Base-by-base conservation (phyloP, 2,113 vertebrate species). In the Pelusios castaneus region DNA sequence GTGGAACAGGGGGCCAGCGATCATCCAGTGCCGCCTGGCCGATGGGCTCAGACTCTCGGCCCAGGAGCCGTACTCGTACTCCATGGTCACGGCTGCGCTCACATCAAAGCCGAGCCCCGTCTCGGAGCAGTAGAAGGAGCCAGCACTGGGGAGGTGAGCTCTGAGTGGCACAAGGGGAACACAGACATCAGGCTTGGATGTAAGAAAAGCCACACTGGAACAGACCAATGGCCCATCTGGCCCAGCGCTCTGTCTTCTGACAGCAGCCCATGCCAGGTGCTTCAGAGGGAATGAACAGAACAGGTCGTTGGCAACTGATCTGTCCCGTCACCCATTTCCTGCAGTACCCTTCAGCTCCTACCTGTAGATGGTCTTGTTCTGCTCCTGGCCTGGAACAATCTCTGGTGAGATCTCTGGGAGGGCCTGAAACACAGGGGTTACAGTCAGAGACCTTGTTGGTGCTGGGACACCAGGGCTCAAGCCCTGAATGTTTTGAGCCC, bases 91-190 rank as follows among this genome's bases (percentile, higher is more conserved):
- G 34, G 87, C 79, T 1, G 56, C 55, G 70, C 27, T 90, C 70
- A 96, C 86, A 56, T 91, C 3, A 19, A 97, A 97, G 54, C 16
- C 0, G 8, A 95, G 95, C 58, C 94, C 85, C 0, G 47, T 90
- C 17, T 54, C 80, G 60, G 89, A 70, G 79, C 96, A 96, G 87
- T 41, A 78, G 92, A 95, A 95, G 90, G 41, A 1, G 47, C 94
- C 89, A 27, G 82, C 43, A 6, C 1, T 0, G 0, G 89, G 95
- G 47, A 97, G 51, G 34, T 45, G 52, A 83, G 82, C 75, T 82
- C 95, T 97, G 88, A 10, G 25, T 29, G 54, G 38, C 47, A 75
- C 9, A 82, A 25, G 8, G 49, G 89, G 60, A 85, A 58, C 22
- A 6, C 29, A 60, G 58, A 34, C 1, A 13, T 60, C 29, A 60